Percentiles rank a stretch among this genome's conserved stretches.
Conservation (phyloP, 2,888 invertebrate species). For the Flexamia atlantica region DNA sequence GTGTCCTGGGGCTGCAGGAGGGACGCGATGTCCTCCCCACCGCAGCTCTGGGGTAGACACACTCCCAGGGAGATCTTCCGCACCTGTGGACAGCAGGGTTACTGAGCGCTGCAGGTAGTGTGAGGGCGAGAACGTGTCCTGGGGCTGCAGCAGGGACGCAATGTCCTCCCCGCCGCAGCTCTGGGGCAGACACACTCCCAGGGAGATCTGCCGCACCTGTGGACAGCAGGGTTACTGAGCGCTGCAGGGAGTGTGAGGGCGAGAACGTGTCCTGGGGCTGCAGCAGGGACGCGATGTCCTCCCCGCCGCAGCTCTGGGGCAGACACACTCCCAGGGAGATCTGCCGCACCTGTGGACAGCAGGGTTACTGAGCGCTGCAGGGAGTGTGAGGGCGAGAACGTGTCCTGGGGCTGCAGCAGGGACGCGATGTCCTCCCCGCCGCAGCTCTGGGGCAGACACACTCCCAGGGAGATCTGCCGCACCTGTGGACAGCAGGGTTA, state of each 20-base stretch:
- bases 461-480: constrained; percentile 84
- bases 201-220: constrained; percentile 84
- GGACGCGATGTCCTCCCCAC: constrained; percentile 79
- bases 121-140: constrained; percentile 66
- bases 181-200: constrained; percentile 87
- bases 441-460: constrained; percentile 86
- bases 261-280: constrained; percentile 68
- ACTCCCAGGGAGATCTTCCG: constrained; percentile 86
- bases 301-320: constrained; percentile 82
- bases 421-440: constrained; percentile 79
- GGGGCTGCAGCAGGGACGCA: constrained; percentile 76
- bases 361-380: too few relatives aligned
- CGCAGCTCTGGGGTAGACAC: constrained; percentile 85
- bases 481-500: constrained; percentile 78
- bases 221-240: too few relatives aligned
- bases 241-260: constrained; percentile 71
- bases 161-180: constrained; percentile 82
- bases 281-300: constrained; percentile 80
- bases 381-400: too few relatives aligned
- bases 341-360: constrained; percentile 79
- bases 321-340: constrained; percentile 88
- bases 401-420: constrained; percentile 74
- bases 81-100: constrained; percentile 78
- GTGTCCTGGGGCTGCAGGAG: constrained; percentile 74
- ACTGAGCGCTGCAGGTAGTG: too few relatives aligned